Evolutionary conservation across 2,888 invertebrate species (phyloP), one percentile per base, ranked within the genome.

Genomic region (Clepsis dumicolana): DNA sequence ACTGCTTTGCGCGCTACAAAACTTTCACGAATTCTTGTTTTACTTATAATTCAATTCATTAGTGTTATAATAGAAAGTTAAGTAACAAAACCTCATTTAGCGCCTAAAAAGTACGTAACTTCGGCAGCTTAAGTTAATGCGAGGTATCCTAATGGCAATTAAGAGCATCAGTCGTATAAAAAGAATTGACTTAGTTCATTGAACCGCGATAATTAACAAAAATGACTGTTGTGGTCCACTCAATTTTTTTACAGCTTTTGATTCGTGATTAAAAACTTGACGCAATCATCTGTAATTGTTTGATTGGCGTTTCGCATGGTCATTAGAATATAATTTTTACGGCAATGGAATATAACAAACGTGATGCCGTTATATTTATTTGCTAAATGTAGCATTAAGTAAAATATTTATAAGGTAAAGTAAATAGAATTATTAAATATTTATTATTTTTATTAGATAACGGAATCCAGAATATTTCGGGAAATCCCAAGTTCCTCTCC

Each of bases 131-230:
- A 35, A 38, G 21, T 61, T 56, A 35, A 29, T 52, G 38, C 54
- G 24, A 50, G 50, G 1, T 32, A 61, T 18, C 38, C 66, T 74
- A 70, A 71, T 72, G 70, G 68, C 64, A 73, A 63, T 70, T 62
- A 68, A 71, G 63, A 52, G 65, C 56, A 59, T 48, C 16, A 53
- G 65, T 35, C 60, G 16, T 29, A 50, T 50, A 48, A 61, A 63
- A 59, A 35, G 41, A 53, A 59, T 59, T 59, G 16, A 10, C 53
- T 25, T 44, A 71, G 73, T 70, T 73, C 71, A 67, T 68, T 73
- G 70, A 79, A 67, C 72, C 54, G 35, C 44, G 57, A 59, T 75
- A 72, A 79, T 76, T 72, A 69, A 65, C 63, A 60, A 70, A 73
- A 71, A 71, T 50, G n/a, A 61, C 70, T 71, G 56, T 52, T 41